Base-by-base conservation (phyloP, 2,113 vertebrate species). In the Raphicerus campestris region DNA sequence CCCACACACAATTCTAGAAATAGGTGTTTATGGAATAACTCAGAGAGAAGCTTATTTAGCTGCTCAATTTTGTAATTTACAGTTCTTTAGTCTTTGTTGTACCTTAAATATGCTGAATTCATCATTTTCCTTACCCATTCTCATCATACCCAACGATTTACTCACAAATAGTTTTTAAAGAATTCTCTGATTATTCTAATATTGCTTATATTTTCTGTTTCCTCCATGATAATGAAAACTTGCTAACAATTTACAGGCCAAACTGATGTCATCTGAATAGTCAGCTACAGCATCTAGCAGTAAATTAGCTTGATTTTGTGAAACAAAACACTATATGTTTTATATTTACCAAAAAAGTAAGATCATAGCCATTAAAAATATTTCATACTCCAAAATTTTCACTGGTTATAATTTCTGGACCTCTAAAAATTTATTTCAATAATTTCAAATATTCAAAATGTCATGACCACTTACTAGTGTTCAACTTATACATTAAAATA, bases 221-320 rank as follows among this genome's bases (percentile, higher is more conserved):
- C 55, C 45, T 84, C 45, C 81, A 86, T 26, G 39, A 58, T 39
- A 89, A 83, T 56, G 53, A 85, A 90, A 83, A 84, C 28, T n/a
- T 92, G 75, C 20, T 87, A 89, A 84, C 7, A 92, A 60, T 82
- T 53, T 92, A 28, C 17, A 97, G 4, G 53, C 28, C 30, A 77
- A 75, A 15, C 10, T 61, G 49, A 14, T 63, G n/a, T 85, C 58
- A 89, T 61, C 24, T 93, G 32, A 75, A 39, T n/a, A 58, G 42
- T 15, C 90, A 60, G n/a, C 85, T 94, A 78, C 14, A 89, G 61
- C 51, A 82, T n/a, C 73, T 58, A 55, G 16, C 13, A 49, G n/a
- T 82, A 83, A 88, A 19, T 66, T 55, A 82, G 92, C 94, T 94
- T 96, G 49, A 86, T 56, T 85, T 86, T 86, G 30, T 47, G 86